phyloP scores from a whole-genome alignment of 2,113 vertebrate genomes.

The Myocastor coypus region DNA sequence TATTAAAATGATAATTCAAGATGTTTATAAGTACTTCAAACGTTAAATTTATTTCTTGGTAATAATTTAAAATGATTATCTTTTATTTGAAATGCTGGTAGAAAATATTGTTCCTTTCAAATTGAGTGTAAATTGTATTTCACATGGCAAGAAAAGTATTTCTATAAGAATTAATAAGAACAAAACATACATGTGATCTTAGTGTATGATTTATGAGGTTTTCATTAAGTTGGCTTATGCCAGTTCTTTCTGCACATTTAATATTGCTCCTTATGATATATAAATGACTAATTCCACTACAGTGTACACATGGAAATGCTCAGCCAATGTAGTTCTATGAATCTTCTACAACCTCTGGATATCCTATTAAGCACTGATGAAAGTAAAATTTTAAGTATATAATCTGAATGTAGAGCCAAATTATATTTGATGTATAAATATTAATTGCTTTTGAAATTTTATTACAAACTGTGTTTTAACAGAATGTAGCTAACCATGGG shows the following conservation, averaged over 20 bases:
- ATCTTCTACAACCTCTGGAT: background rate
- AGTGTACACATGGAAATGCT: background rate
- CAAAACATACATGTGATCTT: background rate
- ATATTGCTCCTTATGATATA: background rate
- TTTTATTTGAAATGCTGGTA: conserved; percentile 17
- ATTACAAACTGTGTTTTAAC: background rate
- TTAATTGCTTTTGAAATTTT: background rate
- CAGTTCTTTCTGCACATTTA: background rate
- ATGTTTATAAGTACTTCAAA: conserved; percentile 27
- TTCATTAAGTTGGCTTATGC: background rate
- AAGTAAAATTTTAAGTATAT: background rate
- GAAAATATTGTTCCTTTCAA: conserved; percentile 37
- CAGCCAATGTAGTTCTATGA: background rate
- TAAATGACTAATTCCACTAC: background rate
- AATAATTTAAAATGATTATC: conserved; percentile 29
- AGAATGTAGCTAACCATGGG: background rate
- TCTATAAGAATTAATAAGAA: background rate
- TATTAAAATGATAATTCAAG: conserved; percentile 40
- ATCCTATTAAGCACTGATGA: background rate
- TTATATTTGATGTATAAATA: background rate
- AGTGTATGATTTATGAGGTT: background rate
- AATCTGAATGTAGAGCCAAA: background rate
- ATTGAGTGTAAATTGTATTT: background rate
- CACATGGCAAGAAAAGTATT: background rate
- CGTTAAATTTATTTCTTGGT: background rate